Base-by-base conservation (phyloP, 2,797 vertebrate species). In the Cephalopachus bancanus region DNA sequence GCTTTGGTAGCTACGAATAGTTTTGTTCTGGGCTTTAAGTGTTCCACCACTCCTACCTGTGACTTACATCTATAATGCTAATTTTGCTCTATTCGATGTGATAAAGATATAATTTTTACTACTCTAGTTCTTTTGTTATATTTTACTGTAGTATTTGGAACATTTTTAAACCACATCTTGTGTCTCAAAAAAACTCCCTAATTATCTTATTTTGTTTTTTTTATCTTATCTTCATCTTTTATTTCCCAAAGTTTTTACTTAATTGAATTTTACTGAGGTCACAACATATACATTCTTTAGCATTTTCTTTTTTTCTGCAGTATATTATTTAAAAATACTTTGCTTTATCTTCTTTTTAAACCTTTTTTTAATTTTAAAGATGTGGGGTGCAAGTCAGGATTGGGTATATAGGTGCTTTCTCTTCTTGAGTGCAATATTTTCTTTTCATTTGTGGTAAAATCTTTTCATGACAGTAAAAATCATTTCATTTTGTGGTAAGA, bases 181-280 rank as follows among this genome's bases (percentile, higher is more conserved):
- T 1, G 24, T 94, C 6, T 84, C 10, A 62, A 2, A 44, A 87
- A 80, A 60, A 4, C 19, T 83, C 30, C 11, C 11, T 4, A 22
- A 11, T 83, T 37, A 79, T 53, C 26, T 87, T 30, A 71, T 44
- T 53, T 64, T 93, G 33, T 69, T 83, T 74, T 92, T 83, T 92
- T 65, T 4, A 37, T 85, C 24, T 75, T 83, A 71, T 59, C 71
- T 92, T 78, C 15, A 83, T 57, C 9, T 69, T 94, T 90, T 75
- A 93, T 57, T 83, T 95, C 1, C 55, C 49, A 74, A 37, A 67
- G 7, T 16, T 87, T 96, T 92, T 24, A 80, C 28, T 55, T 78
- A 86, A 62, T 55, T 86, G 15, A 55, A 74, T 74, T 85, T 89
- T 80, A 60, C 69, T 78, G 71, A 57, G 26, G 12, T 83, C 30